Evolutionary conservation across 64 coral and sea anemone species (phyloP).

Genomic region (Actinia equina): DNA sequence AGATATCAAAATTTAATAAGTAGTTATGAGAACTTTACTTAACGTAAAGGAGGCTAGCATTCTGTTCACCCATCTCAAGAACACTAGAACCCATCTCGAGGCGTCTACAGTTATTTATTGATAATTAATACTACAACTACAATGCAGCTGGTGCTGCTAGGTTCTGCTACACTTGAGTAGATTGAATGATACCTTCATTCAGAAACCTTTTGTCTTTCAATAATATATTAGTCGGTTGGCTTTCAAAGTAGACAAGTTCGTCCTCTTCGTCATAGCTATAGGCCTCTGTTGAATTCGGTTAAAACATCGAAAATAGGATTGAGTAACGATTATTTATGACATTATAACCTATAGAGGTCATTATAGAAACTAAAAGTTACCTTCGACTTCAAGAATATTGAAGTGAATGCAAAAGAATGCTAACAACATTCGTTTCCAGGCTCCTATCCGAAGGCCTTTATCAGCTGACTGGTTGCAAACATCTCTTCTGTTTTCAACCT

Average conservation of each 20-base stretch:
- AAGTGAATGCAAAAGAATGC: constrained; percentile 1
- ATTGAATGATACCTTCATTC: not conserved
- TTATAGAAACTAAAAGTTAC: not conserved
- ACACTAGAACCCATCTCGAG: no score
- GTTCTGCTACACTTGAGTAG: not conserved
- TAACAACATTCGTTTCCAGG: not conserved
- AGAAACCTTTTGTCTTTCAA: not conserved
- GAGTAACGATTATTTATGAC: no score
- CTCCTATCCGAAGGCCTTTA: not conserved
- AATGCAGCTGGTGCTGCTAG: not conserved
- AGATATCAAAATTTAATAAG: no score
- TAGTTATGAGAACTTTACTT: no score
- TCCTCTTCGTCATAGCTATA: not conserved
- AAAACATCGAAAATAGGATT: no score
- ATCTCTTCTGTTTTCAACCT: not conserved
- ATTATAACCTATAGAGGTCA: no score
- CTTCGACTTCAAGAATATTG: not conserved
- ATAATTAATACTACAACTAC: not conserved
- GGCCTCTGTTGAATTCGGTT: not conserved
- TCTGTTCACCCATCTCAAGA: no score
- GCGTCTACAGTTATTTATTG: not conserved
- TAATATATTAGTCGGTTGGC: not conserved
- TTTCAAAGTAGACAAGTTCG: not conserved
- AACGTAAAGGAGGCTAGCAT: no score
- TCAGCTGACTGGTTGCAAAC: not conserved